Percentiles rank a stretch among this genome's conserved stretches.
Evolutionary conservation across 2,888 invertebrate genomes (phyloP).

Genomic region (Caenorhabditis sp.): DNA sequence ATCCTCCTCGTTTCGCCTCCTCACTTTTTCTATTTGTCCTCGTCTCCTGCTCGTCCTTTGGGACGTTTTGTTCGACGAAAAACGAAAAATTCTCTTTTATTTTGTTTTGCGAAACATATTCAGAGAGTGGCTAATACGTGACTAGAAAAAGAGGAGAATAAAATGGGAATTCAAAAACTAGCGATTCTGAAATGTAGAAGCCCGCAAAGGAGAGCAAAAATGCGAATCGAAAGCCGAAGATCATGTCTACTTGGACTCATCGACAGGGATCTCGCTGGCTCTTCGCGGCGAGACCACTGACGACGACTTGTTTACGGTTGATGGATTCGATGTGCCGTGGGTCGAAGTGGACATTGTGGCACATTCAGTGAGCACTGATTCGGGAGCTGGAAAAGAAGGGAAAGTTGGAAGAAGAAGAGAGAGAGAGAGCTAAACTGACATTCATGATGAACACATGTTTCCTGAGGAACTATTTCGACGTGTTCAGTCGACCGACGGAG

Average conservation of each 20-base stretch:
- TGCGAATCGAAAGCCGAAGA: not conserved
- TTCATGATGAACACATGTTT: slow-evolving; percentile 63
- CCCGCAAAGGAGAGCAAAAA: slow-evolving; percentile 15
- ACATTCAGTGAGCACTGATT: slow-evolving; percentile 39
- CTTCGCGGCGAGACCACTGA: slow-evolving; percentile 40
- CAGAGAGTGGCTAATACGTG: slow-evolving; percentile 11
- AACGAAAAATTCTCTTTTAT: slow-evolving; percentile 5
- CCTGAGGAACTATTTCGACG: slow-evolving; percentile 64
- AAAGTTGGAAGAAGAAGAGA: not conserved
- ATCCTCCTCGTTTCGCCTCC: not conserved
- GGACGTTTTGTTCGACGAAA: slow-evolving; percentile 4
- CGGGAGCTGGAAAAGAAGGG: slow-evolving; percentile 18
- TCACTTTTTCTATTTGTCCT: slow-evolving; percentile 8
- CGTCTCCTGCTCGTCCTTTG: not conserved
- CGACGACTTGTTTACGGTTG: slow-evolving; percentile 14
- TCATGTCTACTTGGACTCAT: not conserved
- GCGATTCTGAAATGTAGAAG: slow-evolving; percentile 44
- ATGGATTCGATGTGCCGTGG: not conserved
- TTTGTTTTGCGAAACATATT: slow-evolving; percentile 7
- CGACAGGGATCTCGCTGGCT: slow-evolving; percentile 29
- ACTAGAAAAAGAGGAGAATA: slow-evolving; percentile 5
- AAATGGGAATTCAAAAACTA: slow-evolving; percentile 17
- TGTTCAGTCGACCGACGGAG: slow-evolving; percentile 63
- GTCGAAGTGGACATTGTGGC: slow-evolving; percentile 44
- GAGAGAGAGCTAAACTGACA: slow-evolving; percentile 33